These are phyloP conservation scores for Actinernus sp. DNA, from an alignment of 92 coral and sea anemone species.

Conservation along the genomic window DNA sequence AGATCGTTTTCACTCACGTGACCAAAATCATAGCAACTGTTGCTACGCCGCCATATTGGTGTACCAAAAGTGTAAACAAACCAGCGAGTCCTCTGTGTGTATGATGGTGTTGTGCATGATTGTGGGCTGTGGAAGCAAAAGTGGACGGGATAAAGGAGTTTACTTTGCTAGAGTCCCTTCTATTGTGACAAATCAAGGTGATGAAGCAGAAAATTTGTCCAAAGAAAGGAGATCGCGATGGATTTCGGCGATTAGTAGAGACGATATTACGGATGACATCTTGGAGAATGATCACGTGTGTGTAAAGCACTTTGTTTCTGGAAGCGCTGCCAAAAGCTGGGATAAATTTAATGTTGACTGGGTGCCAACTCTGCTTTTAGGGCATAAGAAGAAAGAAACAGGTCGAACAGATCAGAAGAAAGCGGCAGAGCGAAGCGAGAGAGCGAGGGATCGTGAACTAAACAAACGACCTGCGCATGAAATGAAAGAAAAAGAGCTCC, in stretches of 20 bases:
- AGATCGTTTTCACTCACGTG: too few species aligned
- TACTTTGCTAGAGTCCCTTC: slow-evolving; percentile 3
- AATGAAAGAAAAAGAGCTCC: slow-evolving; percentile 23
- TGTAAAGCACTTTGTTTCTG: slow-evolving; percentile 49
- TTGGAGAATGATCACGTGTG: slow-evolving; percentile 43
- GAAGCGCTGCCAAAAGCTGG: slow-evolving; percentile 45
- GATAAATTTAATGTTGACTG: slow-evolving; percentile 38
- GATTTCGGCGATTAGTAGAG: slow-evolving; percentile 52
- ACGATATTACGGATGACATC: slow-evolving; percentile 37
- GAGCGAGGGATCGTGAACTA: slow-evolving; percentile 50
- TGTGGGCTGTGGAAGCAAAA: slow-evolving; percentile 1
- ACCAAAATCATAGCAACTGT: too few species aligned
- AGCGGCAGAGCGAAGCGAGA: slow-evolving; percentile 27
- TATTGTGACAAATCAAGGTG: slow-evolving; percentile 53
- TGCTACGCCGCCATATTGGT: too few species aligned
- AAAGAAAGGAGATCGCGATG: slow-evolving; percentile 37
- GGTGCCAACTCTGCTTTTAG: slow-evolving; percentile 36
- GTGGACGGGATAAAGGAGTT: neutral
- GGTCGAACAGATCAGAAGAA: slow-evolving; percentile 9
- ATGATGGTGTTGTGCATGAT: slow-evolving; percentile 1
- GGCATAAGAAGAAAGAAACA: slow-evolving; percentile 23
- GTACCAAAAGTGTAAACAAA: too few species aligned
- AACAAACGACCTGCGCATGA: slow-evolving; percentile 17
- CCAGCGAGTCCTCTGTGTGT: too few species aligned
- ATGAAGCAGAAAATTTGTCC: slow-evolving; percentile 35